Conservation (phyloP, 2,113 vertebrate genomes). For the Todiramphus saurophagus region DNA sequence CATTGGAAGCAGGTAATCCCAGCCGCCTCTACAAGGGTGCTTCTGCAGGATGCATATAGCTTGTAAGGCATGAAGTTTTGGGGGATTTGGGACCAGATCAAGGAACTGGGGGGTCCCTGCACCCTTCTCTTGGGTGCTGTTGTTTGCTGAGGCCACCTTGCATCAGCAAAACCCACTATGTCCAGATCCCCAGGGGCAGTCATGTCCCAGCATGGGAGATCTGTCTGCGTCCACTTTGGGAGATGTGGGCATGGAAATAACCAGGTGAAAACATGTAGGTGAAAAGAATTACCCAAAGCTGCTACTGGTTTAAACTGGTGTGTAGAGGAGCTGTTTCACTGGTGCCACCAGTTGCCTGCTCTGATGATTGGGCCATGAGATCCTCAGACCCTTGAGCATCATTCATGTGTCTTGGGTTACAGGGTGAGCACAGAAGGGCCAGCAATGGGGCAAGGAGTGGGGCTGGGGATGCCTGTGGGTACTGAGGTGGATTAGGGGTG, state of each 20-base stretch:
- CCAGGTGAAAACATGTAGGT: accelerated
- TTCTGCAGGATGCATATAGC: accelerated
- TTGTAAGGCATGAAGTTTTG: neutral
- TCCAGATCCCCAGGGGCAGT: accelerated
- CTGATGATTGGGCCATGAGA: neutral
- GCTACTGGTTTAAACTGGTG: neutral
- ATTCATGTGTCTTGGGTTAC: accelerated
- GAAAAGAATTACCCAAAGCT: neutral
- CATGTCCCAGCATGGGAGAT: accelerated
- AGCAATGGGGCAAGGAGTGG: neutral
- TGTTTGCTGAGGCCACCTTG: neutral
- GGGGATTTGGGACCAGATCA: neutral
- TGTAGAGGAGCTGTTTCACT: neutral
- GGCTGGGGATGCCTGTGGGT: neutral
- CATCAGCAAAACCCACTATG: accelerated
- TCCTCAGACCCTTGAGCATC: neutral
- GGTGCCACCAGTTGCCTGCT: neutral
- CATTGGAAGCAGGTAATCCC: accelerated
- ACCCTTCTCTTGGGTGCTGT: neutral
- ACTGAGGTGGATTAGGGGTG: neutral
- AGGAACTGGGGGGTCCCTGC: neutral
- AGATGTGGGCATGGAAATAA: neutral
- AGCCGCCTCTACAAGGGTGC: neutral
- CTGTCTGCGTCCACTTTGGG: neutral
- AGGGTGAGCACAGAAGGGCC: neutral